Conservation (phyloP, 2,113 vertebrate genomes). For the Narcine bancroftii region DNA sequence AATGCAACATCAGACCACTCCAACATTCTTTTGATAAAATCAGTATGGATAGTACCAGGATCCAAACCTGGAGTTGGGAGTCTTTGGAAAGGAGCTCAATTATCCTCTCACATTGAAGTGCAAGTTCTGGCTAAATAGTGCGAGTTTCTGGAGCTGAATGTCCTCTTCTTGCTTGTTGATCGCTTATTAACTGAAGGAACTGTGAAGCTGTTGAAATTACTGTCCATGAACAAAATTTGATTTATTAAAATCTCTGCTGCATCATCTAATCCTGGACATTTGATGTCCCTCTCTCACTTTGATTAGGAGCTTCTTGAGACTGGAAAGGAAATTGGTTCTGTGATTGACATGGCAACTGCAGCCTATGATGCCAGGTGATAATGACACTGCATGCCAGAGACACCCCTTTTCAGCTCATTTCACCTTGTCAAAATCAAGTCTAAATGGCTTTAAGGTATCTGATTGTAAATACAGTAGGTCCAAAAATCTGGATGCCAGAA, state of each 20-base stretch:
- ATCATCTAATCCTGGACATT: not conserved
- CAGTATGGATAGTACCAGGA: not conserved
- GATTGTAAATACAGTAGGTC: too few species aligned
- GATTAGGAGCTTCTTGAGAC: slow-evolving; percentile 52
- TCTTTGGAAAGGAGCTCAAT: not conserved
- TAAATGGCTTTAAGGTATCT: too few species aligned
- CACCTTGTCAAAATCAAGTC: not conserved
- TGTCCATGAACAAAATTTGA: not conserved
- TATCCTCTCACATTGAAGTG: not conserved
- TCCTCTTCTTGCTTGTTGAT: not conserved
- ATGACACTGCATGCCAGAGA: not conserved
- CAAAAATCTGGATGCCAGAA: too few species aligned
- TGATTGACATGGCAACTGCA: slow-evolving; percentile 55
- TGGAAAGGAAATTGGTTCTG: slow-evolving; percentile 49
- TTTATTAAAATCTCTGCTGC: not conserved
- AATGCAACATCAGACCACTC: not conserved
- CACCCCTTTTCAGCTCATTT: not conserved
- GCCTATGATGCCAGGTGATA: slow-evolving; percentile 69
- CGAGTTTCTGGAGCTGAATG: not conserved
- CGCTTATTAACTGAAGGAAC: not conserved
- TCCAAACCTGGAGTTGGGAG: not conserved
- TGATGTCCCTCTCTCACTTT: not conserved
- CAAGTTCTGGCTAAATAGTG: not conserved
- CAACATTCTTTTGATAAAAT: not conserved
- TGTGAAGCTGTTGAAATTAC: not conserved